Conservation (phyloP, 2,797 vertebrate genomes). For the Danio jaintianensis region DNA sequence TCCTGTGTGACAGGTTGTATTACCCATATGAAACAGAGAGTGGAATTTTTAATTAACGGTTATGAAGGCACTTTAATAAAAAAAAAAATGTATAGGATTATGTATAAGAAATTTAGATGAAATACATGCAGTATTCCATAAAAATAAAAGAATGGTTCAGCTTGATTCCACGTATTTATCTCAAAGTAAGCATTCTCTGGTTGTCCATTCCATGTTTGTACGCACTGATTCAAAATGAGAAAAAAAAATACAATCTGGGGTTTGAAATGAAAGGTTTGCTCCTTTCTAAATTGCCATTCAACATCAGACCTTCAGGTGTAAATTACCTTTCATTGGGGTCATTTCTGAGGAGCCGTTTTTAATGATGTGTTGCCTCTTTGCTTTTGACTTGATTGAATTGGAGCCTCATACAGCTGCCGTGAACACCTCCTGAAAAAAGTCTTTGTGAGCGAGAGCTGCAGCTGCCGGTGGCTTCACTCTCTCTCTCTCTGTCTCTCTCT, state of each 20-base stretch:
- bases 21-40: too few relatives aligned
- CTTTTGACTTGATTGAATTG: constrained; percentile 14
- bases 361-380: constrained; percentile 28
- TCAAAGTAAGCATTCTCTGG: not conserved
- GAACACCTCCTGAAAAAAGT: constrained; percentile 45
- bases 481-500: not conserved
- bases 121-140: too few relatives aligned
- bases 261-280: constrained; percentile 7
- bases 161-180: too few relatives aligned
- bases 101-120: too few relatives aligned
- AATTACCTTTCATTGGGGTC: not conserved
- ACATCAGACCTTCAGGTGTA: not conserved
- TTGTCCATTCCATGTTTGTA: not conserved
- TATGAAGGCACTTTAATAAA: too few relatives aligned
- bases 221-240: not conserved
- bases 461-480: constrained; percentile 46
- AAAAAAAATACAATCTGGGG: not conserved
- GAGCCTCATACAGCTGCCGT: constrained; percentile 35
- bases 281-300: constrained; percentile 12
- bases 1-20: too few relatives aligned
- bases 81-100: too few relatives aligned
- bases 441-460: constrained; percentile 43
- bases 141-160: too few relatives aligned
- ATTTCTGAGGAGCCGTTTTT: constrained; percentile 20
- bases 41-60: too few relatives aligned